Evolutionary conservation across 2,797 vertebrate species (phyloP).

Genomic region (Acanthurus leucopareius): DNA sequence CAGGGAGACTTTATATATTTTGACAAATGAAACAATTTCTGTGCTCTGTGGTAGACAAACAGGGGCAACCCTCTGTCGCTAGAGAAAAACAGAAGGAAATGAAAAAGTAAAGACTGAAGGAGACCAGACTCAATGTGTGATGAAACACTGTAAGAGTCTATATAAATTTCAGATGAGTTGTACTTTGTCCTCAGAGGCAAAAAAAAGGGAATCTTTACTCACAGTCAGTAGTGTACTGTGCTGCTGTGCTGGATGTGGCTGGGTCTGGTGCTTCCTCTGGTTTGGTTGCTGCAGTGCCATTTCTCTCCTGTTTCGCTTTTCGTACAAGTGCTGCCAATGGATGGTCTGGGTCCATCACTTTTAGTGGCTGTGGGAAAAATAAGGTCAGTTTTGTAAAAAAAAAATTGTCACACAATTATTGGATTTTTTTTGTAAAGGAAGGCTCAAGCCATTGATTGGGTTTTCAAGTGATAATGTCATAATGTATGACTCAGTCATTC

Average conservation of each 20-base stretch:
- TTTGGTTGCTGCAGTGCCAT: constrained; percentile 77
- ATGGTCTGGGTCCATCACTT: constrained; percentile 97
- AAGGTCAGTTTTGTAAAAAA: constrained; percentile 4
- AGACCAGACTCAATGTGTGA: background rate
- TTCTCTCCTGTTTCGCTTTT: constrained; percentile 91
- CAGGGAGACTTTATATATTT: background rate
- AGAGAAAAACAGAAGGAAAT: constrained; percentile 13
- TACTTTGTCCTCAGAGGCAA: background rate
- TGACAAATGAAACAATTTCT: background rate
- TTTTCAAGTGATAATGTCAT: too few species aligned
- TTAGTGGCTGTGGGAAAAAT: constrained; percentile 88
- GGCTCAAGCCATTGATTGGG: background rate
- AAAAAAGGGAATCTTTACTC: constrained; percentile 79
- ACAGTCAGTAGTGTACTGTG: constrained; percentile 93
- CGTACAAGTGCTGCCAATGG: constrained; percentile 93
- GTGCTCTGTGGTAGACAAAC: constrained; percentile 16
- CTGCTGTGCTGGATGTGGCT: constrained; percentile 69
- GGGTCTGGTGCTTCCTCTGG: constrained; percentile 76
- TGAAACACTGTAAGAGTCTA: background rate
- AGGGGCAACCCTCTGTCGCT: background rate
- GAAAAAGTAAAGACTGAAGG: constrained; percentile 2
- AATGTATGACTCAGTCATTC: too few species aligned
- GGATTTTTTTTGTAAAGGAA: background rate
- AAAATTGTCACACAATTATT: background rate
- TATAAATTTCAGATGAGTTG: background rate